These are phyloP conservation scores for Taphrorychus bicolor DNA, from an alignment of 2,888 invertebrate genomes.

Conservation along the genomic window DNA sequence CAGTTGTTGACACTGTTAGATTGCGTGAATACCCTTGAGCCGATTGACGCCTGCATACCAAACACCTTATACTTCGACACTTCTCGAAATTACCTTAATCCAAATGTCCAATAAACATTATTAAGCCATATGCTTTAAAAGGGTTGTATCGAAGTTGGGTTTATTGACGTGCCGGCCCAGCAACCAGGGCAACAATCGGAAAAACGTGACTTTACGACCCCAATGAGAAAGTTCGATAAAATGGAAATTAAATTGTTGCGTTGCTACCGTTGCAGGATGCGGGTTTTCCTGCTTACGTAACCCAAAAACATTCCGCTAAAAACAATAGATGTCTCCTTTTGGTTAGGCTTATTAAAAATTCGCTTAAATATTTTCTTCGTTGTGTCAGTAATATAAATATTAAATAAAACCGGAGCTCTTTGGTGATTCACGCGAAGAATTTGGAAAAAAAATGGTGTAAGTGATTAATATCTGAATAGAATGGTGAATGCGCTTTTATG, in stretches of 20 bases:
- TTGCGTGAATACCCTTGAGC: slow-evolving; percentile 1
- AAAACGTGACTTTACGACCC: background rate
- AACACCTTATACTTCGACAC: background rate
- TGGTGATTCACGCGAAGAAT: too few species aligned
- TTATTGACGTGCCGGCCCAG: background rate
- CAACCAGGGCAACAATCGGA: background rate
- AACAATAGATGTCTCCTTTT: background rate
- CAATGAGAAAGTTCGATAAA: background rate
- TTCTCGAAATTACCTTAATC: background rate
- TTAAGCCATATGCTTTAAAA: background rate
- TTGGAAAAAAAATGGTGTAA: too few species aligned
- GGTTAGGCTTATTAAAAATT: background rate
- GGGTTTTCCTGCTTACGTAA: background rate
- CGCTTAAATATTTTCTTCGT: too few species aligned
- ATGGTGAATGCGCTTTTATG: too few species aligned
- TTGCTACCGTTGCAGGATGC: background rate
- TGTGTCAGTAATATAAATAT: too few species aligned
- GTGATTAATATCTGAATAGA: too few species aligned
- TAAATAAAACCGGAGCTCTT: too few species aligned
- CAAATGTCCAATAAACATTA: too few species aligned
- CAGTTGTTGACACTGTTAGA: background rate
- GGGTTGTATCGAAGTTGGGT: background rate
- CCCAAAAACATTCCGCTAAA: background rate
- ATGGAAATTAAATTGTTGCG: background rate
- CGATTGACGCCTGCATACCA: background rate